Conservation (phyloP, 2,113 vertebrate species). For the Cyphotilapia sp. region DNA sequence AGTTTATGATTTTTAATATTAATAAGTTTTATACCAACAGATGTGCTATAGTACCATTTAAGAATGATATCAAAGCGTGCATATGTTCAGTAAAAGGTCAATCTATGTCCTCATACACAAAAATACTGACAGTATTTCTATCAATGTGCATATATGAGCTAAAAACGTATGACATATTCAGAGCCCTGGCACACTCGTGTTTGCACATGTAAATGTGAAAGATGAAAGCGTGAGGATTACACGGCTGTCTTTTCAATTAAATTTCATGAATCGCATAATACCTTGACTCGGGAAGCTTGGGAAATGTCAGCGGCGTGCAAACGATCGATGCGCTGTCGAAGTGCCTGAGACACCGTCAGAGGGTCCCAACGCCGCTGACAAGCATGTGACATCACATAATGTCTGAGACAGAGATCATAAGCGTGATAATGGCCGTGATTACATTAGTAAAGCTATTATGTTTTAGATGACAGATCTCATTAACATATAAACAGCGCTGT, state of each 20-base stretch:
- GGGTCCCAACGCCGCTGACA: slow-evolving; percentile 12
- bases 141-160: neutral
- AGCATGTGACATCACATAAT: slow-evolving; percentile 45
- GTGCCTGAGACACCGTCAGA: neutral
- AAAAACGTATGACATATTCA: neutral
- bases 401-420: slow-evolving; percentile 42
- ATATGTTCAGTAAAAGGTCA: neutral
- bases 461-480: slow-evolving; percentile 54
- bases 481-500: slow-evolving; percentile 48
- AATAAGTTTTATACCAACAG: neutral
- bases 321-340: neutral
- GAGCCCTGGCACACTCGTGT: neutral
- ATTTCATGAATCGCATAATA: neutral
- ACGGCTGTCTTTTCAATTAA: slow-evolving; percentile 31
- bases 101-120: neutral
- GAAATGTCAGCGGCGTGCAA: neutral
- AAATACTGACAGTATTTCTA: neutral
- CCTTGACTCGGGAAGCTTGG: neutral
- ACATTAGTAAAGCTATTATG: slow-evolving; percentile 46
- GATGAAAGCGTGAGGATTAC: slow-evolving; percentile 25
- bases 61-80: neutral
- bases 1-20: neutral
- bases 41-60: neutral
- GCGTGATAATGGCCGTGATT: slow-evolving; percentile 53
- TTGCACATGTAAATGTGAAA: neutral